These are phyloP conservation scores for Drosophila mercatorum DNA, from an alignment of 2,888 invertebrate species.

Conservation along the genomic window DNA sequence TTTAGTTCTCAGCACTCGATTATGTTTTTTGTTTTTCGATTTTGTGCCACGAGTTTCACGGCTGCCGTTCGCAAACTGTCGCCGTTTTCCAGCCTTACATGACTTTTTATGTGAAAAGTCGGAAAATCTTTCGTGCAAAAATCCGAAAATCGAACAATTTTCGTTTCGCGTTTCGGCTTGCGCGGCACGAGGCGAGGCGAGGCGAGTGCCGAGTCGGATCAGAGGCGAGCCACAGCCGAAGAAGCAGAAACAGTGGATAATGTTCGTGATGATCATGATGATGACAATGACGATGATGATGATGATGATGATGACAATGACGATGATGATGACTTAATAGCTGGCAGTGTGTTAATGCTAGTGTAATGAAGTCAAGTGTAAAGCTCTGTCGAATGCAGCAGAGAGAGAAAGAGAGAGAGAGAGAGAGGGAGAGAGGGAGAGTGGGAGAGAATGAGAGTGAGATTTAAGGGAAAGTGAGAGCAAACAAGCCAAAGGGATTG, in stretches of 20 bases:
- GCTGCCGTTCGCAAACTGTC: conserved; percentile 82
- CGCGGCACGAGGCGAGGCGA: conserved; percentile 34
- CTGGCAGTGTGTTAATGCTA: not conserved
- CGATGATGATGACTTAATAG: conserved; percentile 6
- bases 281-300: conserved; percentile 9
- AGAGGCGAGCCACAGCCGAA: conserved; percentile 19
- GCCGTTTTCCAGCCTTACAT: conserved; percentile 82
- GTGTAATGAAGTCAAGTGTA: conserved; percentile 26
- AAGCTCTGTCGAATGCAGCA: conserved; percentile 23
- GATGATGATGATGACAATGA: conserved; percentile 2
- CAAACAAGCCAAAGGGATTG: too few species aligned
- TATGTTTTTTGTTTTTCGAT: not conserved
- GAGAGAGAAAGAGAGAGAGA: not conserved
- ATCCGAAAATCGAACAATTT: conserved; percentile 27
- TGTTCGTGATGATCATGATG: conserved; percentile 8
- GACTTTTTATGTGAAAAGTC: conserved; percentile 82
- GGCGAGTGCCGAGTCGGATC: conserved; percentile 23
- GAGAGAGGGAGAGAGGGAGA: not conserved
- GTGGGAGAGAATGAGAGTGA: not conserved
- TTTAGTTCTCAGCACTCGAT: conserved; percentile 1
- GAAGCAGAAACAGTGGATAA: conserved; percentile 4
- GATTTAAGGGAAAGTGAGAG: not conserved
- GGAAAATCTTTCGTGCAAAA: conserved; percentile 54
- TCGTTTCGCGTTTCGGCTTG: conserved; percentile 45
- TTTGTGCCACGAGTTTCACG: conserved; percentile 60